Evolutionary conservation across 2,888 invertebrate genomes (phyloP).

Genomic region (Drosophila quinaria): DNA sequence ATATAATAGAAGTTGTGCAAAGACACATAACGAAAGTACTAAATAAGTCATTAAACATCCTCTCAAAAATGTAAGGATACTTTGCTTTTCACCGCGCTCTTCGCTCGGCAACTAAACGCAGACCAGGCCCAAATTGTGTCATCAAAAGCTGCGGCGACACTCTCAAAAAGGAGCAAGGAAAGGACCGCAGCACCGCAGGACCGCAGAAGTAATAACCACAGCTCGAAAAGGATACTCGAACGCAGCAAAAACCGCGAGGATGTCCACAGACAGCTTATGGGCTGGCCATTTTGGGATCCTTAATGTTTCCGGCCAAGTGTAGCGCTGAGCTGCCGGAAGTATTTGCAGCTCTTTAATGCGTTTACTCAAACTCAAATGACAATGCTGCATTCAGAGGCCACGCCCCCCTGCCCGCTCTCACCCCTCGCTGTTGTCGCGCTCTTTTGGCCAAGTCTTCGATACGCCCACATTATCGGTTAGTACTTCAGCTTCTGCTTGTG

Average conservation of each 20-base stretch:
- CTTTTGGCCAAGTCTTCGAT: neutral
- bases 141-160: constrained; percentile 26
- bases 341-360: constrained; percentile 75
- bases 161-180: constrained; percentile 16
- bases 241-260: constrained; percentile 51
- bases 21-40: constrained; percentile 9
- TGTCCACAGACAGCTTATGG: constrained; percentile 30
- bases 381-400: constrained; percentile 27
- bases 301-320: constrained; percentile 68
- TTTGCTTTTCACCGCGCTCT: constrained; percentile 1
- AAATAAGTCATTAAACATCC: constrained; percentile 25
- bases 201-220: constrained; percentile 50
- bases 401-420: neutral
- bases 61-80: constrained; percentile 20
- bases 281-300: constrained; percentile 28
- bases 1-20: neutral
- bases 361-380: constrained; percentile 64
- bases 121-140: constrained; percentile 49
- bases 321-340: constrained; percentile 62
- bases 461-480: constrained; percentile 15
- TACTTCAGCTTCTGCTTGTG: constrained; percentile 40
- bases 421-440: too few species aligned
- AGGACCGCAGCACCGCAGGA: constrained; percentile 12
- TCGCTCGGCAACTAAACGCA: neutral
- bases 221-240: constrained; percentile 25